Evolutionary conservation across 2,113 vertebrate genomes (phyloP).

Genomic region (Potamarius usumacintae): DNA sequence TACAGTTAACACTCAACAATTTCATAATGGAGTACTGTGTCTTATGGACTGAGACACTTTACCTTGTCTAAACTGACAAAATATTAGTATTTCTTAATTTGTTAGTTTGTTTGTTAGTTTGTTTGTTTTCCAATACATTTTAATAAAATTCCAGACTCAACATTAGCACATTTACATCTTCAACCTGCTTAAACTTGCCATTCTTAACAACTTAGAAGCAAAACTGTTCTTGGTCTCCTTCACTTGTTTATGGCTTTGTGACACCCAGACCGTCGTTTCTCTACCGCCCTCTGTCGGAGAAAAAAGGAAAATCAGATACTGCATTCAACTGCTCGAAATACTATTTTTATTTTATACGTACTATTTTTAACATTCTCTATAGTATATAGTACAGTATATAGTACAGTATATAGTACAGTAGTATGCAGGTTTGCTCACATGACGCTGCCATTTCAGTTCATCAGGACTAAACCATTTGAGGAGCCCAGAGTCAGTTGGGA

Average conservation of each 20-base stretch:
- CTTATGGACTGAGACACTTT: background rate
- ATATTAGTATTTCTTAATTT: background rate
- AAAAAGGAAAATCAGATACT: background rate
- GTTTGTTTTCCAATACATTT: background rate
- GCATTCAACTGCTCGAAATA: no score
- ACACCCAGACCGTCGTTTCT: background rate
- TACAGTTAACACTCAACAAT: background rate
- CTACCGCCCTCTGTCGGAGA: background rate
- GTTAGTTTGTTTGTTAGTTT: background rate
- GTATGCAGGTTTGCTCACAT: background rate
- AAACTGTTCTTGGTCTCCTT: background rate
- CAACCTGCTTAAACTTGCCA: background rate
- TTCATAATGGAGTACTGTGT: background rate
- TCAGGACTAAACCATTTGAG: background rate
- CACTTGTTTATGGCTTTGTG: background rate
- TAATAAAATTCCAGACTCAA: background rate
- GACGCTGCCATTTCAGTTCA: background rate
- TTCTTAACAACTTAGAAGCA: background rate
- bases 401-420: background rate
- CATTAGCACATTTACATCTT: background rate
- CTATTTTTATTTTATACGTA: no score
- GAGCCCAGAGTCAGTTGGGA: background rate
- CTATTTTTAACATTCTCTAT: no score
- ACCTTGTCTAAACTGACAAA: background rate
- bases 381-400: no score